Percentiles rank a stretch among this genome's conserved stretches.
Evolutionary conservation across 2,797 vertebrate genomes (phyloP).

Genomic region (Psittacula echo): DNA sequence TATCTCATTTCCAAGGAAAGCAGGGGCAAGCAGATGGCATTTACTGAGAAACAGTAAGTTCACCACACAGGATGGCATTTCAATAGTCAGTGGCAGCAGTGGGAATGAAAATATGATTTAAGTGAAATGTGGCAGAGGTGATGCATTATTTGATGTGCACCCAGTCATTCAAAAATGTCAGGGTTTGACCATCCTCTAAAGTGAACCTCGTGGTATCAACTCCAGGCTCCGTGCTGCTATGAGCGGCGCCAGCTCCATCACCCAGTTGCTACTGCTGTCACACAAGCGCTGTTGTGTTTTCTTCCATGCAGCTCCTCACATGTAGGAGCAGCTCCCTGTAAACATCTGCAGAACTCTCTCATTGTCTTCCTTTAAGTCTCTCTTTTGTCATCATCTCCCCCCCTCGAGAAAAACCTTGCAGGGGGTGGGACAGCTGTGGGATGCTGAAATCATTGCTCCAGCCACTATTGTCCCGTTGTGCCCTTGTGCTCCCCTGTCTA

Average conservation of each 20-base stretch:
- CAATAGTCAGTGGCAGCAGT: not conserved
- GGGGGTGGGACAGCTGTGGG: conserved; percentile 40
- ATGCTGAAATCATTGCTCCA: conserved; percentile 31
- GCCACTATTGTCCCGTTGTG: conserved; percentile 43
- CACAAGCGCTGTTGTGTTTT: conserved; percentile 62
- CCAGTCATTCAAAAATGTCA: not conserved
- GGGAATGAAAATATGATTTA: not conserved
- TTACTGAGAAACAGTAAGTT: not conserved
- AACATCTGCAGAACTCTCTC: conserved; percentile 51
- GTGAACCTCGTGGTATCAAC: not conserved
- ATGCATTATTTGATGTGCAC: not conserved
- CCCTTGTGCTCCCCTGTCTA: conserved; percentile 5
- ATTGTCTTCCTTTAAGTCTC: conserved; percentile 57
- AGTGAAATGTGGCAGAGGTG: not conserved
- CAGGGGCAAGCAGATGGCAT: not conserved
- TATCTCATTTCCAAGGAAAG: not conserved
- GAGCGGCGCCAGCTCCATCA: not conserved
- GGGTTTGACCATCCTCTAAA: not conserved
- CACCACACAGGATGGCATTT: not conserved
- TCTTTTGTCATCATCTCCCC: conserved; percentile 20
- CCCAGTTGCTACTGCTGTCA: not conserved
- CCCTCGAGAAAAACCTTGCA: not conserved
- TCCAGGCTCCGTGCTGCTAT: conserved; percentile 13
- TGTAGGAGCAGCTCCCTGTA: conserved; percentile 35
- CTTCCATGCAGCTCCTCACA: conserved; percentile 56